Conservation (phyloP, 2,113 vertebrate species). For the Dasyurus viverrinus region DNA sequence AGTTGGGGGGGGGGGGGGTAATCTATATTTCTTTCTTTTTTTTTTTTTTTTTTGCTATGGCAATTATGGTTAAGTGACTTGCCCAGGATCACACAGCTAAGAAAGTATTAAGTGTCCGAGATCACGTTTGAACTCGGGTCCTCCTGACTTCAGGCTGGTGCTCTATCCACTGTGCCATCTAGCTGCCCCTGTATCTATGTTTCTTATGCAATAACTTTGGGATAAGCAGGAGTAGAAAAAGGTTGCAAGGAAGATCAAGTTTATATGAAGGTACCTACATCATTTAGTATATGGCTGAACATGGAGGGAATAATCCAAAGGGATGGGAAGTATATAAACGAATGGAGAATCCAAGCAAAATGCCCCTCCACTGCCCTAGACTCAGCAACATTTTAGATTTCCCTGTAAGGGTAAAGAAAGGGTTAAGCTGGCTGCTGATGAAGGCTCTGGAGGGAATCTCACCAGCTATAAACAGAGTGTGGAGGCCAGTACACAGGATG, state of each 20-base stretch:
- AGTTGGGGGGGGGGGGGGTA: neutral
- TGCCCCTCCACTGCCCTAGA: neutral
- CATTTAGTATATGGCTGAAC: neutral
- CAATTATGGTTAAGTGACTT: no score
- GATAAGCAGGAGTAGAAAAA: neutral
- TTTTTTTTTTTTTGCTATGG: no score
- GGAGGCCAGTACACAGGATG: slow-evolving; percentile 84
- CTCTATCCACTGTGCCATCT: no score
- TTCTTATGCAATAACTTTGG: neutral
- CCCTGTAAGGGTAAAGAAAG: slow-evolving; percentile 69
- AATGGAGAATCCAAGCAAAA: neutral
- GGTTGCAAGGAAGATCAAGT: neutral
- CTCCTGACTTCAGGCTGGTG: no score
- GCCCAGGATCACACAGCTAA: no score
- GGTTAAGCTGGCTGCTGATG: slow-evolving; percentile 72
- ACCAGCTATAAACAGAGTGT: slow-evolving; percentile 80
- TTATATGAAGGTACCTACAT: neutral
- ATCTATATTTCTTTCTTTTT: neutral
- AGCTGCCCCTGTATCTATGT: neutral
- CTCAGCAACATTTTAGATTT: slow-evolving; percentile 7
- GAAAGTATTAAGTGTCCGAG: no score
- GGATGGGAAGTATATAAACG: neutral
- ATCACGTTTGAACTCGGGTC: no score
- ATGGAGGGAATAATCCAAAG: neutral
- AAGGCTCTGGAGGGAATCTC: slow-evolving; percentile 71